A percentile compares a stretch with the other conserved stretches of the same genome.
phyloP scores from a whole-genome alignment of 2,113 vertebrate genomes.

The Sclerurus mexicanus region DNA sequence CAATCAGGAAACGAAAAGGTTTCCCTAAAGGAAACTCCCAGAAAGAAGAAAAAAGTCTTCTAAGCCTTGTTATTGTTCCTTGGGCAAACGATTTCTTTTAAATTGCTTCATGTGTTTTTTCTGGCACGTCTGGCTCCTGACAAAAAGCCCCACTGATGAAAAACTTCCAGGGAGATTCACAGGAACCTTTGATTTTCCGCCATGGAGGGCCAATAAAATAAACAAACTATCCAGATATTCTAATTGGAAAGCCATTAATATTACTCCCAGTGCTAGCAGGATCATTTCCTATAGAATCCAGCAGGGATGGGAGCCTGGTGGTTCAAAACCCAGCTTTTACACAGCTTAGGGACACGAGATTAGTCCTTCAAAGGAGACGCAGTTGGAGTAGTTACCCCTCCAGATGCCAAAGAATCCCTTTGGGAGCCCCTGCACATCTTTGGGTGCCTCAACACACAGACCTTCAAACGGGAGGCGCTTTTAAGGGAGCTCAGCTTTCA shows the following conservation, averaged over 20 bases:
- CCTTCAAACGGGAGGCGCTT: fast-evolving
- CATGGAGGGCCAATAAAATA: not conserved
- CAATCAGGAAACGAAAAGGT: conserved; percentile 32
- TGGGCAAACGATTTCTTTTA: conserved; percentile 23
- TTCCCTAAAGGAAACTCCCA: conserved; percentile 42
- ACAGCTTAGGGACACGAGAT: not conserved
- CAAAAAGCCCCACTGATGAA: not conserved
- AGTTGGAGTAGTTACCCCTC: fast-evolving
- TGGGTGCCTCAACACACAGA: not conserved
- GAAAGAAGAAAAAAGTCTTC: not conserved
- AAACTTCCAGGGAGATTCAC: not conserved
- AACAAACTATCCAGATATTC: not conserved
- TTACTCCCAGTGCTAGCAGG: not conserved
- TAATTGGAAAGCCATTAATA: conserved; percentile 35
- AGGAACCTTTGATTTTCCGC: not conserved
- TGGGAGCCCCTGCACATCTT: not conserved
- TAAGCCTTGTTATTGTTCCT: conserved; percentile 16
- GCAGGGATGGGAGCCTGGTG: not conserved
- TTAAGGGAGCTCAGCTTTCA: not conserved
- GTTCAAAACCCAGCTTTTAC: not conserved
- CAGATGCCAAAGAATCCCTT: fast-evolving
- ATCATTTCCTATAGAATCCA: not conserved
- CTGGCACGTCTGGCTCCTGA: not conserved
- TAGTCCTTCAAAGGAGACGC: fast-evolving
- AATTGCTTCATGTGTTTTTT: not conserved